A percentile compares a stretch with the other conserved stretches of the same genome.
These are phyloP conservation scores for Nesoenas mayeri DNA, from an alignment of 2,113 vertebrate genomes.

Conservation along the genomic window DNA sequence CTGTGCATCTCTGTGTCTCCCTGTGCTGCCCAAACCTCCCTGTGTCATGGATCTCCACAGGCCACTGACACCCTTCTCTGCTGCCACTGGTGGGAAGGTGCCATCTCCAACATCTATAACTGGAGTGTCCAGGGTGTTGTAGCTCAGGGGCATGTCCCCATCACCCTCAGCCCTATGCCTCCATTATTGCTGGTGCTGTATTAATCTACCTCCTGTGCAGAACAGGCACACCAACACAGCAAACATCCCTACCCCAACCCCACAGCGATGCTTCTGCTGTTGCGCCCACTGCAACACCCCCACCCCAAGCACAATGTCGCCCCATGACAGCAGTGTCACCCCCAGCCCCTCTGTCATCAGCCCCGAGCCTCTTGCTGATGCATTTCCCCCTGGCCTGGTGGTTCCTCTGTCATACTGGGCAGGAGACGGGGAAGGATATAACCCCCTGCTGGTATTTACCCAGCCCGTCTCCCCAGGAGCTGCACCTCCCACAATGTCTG, in stretches of 20 bases:
- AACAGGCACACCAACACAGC: rapidly evolving
- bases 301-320: background rate
- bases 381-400: background rate
- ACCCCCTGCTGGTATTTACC: background rate
- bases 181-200: no score
- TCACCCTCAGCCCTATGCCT: background rate
- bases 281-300: rapidly evolving
- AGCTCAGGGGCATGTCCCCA: background rate
- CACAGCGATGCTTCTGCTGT: background rate
- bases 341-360: background rate
- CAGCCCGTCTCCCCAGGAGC: background rate
- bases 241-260: background rate
- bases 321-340: background rate
- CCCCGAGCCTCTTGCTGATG: rapidly evolving
- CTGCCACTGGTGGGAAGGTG: background rate
- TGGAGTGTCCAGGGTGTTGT: no score
- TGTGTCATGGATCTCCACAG: background rate
- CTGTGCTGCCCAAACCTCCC: rapidly evolving
- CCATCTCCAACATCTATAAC: background rate
- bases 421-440: background rate
- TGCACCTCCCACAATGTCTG: background rate
- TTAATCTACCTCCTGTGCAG: background rate
- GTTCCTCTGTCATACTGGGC: background rate
- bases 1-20: background rate
- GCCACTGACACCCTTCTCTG: background rate